Conservation (phyloP, 2,113 vertebrate species). For the Menidia beryllina region DNA sequence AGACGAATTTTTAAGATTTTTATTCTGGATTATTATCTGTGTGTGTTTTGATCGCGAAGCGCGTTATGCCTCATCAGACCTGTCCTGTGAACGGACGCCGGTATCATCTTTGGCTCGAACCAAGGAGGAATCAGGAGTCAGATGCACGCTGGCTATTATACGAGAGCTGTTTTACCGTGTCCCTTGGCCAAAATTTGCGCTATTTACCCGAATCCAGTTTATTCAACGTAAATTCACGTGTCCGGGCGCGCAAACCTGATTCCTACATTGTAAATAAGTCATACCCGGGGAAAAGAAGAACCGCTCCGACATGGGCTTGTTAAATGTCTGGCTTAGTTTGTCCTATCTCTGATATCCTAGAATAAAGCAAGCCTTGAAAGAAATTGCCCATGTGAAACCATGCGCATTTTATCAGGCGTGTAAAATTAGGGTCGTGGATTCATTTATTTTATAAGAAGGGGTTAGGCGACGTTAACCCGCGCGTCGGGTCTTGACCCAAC, state of each 20-base stretch:
- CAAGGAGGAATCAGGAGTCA: constrained; percentile 1
- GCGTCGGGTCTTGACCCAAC: constrained; percentile 38
- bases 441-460: too few species aligned
- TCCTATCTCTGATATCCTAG: neutral
- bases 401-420: too few species aligned
- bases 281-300: neutral
- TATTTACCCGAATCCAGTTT: neutral
- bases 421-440: too few species aligned
- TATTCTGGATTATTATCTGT: neutral
- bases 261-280: constrained; percentile 11
- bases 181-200: neutral
- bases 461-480: too few species aligned
- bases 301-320: neutral
- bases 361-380: neutral
- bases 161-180: neutral
- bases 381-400: too few species aligned
- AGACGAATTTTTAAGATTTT: neutral
- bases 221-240: constrained; percentile 20
- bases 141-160: neutral
- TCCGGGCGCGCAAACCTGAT: constrained; percentile 22
- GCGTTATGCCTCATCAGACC: neutral
- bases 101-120: neutral
- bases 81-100: neutral
- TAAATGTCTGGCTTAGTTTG: neutral
- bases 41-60: neutral